phyloP scores from a whole-genome alignment of 2,797 vertebrate genomes.

The Sylvia borin region DNA sequence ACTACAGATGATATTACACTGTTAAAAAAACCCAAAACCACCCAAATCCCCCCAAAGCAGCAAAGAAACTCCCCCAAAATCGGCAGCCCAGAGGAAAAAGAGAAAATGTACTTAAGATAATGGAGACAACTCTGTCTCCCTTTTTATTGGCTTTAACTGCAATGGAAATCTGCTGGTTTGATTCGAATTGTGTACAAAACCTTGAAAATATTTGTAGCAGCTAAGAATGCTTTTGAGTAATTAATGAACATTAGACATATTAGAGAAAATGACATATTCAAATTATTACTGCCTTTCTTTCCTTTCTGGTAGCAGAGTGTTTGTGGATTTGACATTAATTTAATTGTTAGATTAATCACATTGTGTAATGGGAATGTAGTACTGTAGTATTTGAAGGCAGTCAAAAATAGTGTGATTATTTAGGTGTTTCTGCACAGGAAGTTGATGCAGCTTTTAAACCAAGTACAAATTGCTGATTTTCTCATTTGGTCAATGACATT shows the following conservation, averaged over 20 bases:
- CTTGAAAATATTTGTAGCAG: neutral
- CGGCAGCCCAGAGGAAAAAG: neutral
- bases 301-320: neutral
- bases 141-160: neutral
- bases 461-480: neutral
- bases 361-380: neutral
- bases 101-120: neutral
- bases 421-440: neutral
- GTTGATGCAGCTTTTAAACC: neutral
- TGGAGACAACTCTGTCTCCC: neutral
- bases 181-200: neutral
- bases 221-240: neutral
- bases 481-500: neutral
- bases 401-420: neutral
- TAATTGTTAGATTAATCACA: neutral
- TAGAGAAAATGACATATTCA: neutral
- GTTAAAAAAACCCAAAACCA: neutral
- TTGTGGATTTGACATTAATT: neutral
- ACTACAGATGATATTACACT: neutral
- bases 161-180: neutral
- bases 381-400: neutral
- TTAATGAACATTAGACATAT: neutral
- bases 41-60: too few species aligned
- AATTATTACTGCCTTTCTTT: neutral
- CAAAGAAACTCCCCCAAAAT: neutral